Conservation (phyloP, 1,140 invertebrate genomes). For the Hyles vespertilio region DNA sequence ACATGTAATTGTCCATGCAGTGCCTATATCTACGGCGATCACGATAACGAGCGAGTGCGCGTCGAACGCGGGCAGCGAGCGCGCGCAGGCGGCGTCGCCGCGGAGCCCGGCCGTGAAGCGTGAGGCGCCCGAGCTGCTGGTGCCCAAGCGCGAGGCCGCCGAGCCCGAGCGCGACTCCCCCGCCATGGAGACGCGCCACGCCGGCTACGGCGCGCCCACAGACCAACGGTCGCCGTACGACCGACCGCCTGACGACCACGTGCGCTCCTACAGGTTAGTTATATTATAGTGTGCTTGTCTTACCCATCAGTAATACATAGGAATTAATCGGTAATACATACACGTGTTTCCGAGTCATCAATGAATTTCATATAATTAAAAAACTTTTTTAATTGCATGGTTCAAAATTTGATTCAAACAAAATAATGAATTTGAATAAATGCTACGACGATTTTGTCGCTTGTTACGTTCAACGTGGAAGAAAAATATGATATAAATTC, state of each 20-base stretch:
- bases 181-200: slow-evolving; percentile 81
- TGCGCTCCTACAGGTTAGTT: slow-evolving; percentile 71
- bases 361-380: no score
- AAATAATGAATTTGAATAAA: no score
- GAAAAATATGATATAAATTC: no score
- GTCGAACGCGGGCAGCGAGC: slow-evolving; percentile 57
- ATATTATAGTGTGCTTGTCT: no score
- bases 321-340: no score
- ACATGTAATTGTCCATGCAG: slow-evolving; percentile 3
- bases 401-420: no score
- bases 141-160: slow-evolving; percentile 79
- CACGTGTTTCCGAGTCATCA: no score
- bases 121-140: slow-evolving; percentile 77
- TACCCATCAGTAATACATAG: no score
- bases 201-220: slow-evolving; percentile 75
- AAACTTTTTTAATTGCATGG: no score
- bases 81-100: slow-evolving; percentile 78
- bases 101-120: slow-evolving; percentile 75
- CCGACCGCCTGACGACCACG: slow-evolving; percentile 78
- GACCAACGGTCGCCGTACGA: slow-evolving; percentile 82
- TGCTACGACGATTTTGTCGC: no score
- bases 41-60: slow-evolving; percentile 23
- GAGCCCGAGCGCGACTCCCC: slow-evolving; percentile 84
- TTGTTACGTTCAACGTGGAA: no score
- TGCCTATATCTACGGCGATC: slow-evolving; percentile 27